phyloP scores from a whole-genome alignment of 2,113 vertebrate species.

The Dermatemys mawii region DNA sequence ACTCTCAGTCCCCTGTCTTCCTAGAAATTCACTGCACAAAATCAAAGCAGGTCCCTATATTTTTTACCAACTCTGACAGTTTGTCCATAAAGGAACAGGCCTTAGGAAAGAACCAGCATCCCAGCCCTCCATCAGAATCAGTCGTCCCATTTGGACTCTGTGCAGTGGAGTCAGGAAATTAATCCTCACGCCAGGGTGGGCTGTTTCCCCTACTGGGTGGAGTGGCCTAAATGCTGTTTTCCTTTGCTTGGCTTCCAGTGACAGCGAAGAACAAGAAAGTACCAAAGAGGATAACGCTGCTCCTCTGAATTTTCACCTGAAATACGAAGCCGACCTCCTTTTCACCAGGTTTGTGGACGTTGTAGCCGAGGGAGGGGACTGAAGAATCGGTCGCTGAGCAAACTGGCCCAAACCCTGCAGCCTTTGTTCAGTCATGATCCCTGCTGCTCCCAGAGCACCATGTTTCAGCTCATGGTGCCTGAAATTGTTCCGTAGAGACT shows the following conservation, averaged over 20 bases:
- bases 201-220: neutral
- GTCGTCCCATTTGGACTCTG: too few relatives aligned
- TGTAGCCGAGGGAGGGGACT: too few relatives aligned
- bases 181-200: neutral
- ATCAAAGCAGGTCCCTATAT: neutral
- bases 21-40: neutral
- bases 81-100: neutral
- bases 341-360: slow-evolving; percentile 87
- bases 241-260: slow-evolving; percentile 69
- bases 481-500: neutral
- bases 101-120: neutral
- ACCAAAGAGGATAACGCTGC: slow-evolving; percentile 86
- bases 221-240: neutral
- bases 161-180: neutral
- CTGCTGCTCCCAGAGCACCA: neutral
- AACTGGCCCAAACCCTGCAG: neutral
- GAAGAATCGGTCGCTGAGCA: neutral
- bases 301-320: slow-evolving; percentile 84
- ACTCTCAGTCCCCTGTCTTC: neutral
- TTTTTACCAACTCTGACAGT: neutral
- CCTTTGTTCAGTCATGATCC: neutral
- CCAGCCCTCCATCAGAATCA: neutral
- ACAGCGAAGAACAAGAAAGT: slow-evolving; percentile 84
- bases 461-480: neutral
- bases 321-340: slow-evolving; percentile 90